phyloP scores from a whole-genome alignment of 2,888 invertebrate species.

The Hirtodrosophila alboralis region DNA sequence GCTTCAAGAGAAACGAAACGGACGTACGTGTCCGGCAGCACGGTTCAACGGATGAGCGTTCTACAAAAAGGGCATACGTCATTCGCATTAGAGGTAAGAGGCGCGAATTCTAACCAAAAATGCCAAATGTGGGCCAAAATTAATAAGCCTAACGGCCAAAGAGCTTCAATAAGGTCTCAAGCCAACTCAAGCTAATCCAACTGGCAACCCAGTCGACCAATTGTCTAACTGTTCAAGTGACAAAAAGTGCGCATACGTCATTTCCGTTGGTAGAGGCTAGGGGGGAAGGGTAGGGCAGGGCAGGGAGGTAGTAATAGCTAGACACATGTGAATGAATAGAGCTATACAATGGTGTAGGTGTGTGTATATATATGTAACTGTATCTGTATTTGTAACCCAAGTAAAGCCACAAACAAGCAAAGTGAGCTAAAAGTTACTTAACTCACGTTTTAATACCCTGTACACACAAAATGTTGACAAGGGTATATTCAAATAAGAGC shows the following conservation, averaged over 20 bases:
- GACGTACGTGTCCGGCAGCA: conserved; percentile 38
- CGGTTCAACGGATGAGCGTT: conserved; percentile 37
- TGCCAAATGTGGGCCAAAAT: conserved; percentile 31
- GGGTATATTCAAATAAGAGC: not conserved
- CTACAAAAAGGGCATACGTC: conserved; percentile 46
- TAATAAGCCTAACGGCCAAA: conserved; percentile 45
- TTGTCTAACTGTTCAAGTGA: conserved; percentile 53
- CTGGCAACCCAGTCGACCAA: conserved; percentile 24
- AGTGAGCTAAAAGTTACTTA: conserved; percentile 58
- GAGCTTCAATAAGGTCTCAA: conserved; percentile 28
- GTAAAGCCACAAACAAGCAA: conserved; percentile 16
- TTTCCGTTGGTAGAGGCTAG: conserved; percentile 39
- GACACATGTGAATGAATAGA: conserved; percentile 50
- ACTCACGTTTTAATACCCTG: conserved; percentile 60
- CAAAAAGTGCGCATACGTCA: conserved; percentile 45
- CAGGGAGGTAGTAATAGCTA: conserved; percentile 24
- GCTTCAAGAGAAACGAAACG: conserved; percentile 29
- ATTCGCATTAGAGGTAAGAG: conserved; percentile 16
- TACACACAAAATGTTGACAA: no score
- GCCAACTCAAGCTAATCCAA: conserved; percentile 1
- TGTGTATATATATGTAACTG: not conserved
- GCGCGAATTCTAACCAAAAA: conserved; percentile 13
- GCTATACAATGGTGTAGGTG: conserved; percentile 1
- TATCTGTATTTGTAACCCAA: conserved; percentile 30
- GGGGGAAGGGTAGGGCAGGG: not conserved